Evolutionary conservation across 2,113 vertebrate genomes (phyloP), one percentile per base, ranked within the genome.

Genomic region (Prochilodus magdalenae): DNA sequence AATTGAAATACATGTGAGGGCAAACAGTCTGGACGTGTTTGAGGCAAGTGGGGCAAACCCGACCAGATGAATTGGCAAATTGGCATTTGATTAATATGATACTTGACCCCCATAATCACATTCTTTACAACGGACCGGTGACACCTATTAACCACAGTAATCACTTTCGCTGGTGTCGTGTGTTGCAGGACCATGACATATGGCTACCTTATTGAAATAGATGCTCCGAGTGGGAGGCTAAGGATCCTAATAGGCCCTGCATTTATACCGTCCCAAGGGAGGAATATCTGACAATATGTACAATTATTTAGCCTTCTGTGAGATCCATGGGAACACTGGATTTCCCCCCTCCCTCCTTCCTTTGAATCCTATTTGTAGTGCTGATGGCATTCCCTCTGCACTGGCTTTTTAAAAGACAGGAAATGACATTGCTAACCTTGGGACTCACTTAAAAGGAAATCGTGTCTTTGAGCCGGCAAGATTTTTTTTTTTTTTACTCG

Each of bases 381-480:
- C 81, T 59, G 55, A 71, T 60, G 67, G 40, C 75, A 77, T 87
- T 93, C 92, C 91, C 92, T 89, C 87, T 89, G 88, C 91, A 87
- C 82, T 89, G 88, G 91, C 22, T 77, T 92, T 88, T 89, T 79
- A 85, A 89, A 84, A 91, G 90, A 88, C 90, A 91, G 94, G 94
- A 94, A 93, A 84, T 94, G 92, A 94, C 91, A 93, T 91, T 36
- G 51, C 75, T 85, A 90, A 91, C 90, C 91, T 73, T 70, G 89
- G 90, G 91, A 91, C 89, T 85, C 83, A 84, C 88, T 93, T 93
- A 86, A 93, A 93, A 87, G 90, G 71, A 74, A 85, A 71, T 60
- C 18, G 49, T 44, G 26, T 73, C 57, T 84, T 83, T 78, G 26
- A 78, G 62, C 70, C 16, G 6, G 65, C 36, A 24, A 44, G 62